Evolutionary conservation across 2,888 invertebrate species (phyloP).

Genomic region (Phyllotreta cruciferae): DNA sequence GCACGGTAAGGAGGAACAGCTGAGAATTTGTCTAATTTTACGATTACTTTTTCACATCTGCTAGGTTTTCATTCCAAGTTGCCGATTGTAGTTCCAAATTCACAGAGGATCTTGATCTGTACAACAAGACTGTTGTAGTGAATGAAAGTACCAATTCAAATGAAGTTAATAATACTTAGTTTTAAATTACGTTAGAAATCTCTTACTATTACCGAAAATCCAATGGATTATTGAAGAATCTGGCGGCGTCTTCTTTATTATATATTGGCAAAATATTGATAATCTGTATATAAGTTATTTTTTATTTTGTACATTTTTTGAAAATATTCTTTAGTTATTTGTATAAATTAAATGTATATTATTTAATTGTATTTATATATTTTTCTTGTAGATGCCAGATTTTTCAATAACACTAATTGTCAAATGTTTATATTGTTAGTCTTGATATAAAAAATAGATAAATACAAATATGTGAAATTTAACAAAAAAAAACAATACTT

Average conservation of each 20-base stretch:
- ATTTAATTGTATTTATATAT: constrained; percentile 40
- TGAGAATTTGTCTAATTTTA: too few relatives aligned
- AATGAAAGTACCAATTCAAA: too few relatives aligned
- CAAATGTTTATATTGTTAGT: constrained; percentile 41
- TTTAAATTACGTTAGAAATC: constrained; percentile 1
- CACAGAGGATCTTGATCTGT: too few relatives aligned
- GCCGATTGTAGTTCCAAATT: too few relatives aligned
- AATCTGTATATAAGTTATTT: constrained; percentile 13
- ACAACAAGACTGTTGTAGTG: too few relatives aligned
- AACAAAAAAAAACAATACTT: constrained; percentile 40
- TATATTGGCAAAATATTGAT: constrained; percentile 6
- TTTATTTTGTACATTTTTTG: constrained; percentile 41
- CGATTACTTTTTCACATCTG: too few relatives aligned
- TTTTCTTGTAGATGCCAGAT: constrained; percentile 39
- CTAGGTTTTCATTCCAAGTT: too few relatives aligned
- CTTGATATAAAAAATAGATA: constrained; percentile 36
- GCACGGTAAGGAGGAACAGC: too few relatives aligned
- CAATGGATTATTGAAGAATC: constrained; percentile 44
- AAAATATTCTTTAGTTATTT: constrained; percentile 39
- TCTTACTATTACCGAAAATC: constrained; percentile 19
- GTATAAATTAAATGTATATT: constrained; percentile 37
- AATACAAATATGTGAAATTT: constrained; percentile 34
- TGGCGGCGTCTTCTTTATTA: constrained; percentile 31
- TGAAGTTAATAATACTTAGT: too few relatives aligned
- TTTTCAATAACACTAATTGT: constrained; percentile 45